A percentile compares a stretch with the other conserved stretches of the same genome.
Conservation (phyloP, 1,140 invertebrate genomes). For the Zaprionus camerounensis region DNA sequence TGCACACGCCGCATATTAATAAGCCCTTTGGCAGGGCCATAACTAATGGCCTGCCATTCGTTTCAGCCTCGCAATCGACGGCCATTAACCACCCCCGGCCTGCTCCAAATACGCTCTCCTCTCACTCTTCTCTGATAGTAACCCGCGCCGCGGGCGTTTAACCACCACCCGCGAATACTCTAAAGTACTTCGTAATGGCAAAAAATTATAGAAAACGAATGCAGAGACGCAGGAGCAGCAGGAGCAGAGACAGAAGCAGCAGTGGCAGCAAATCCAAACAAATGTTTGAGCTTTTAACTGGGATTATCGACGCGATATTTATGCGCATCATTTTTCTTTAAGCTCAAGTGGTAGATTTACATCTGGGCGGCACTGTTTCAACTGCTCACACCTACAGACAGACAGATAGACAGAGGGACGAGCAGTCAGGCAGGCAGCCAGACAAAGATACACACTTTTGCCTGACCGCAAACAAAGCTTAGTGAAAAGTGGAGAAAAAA, state of each 20-base stretch:
- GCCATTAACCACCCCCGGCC: slow-evolving; percentile 63
- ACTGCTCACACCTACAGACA: neutral
- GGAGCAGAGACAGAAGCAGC: neutral
- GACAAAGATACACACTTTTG: neutral
- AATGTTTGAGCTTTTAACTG: slow-evolving; percentile 78
- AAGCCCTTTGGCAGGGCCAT: slow-evolving; percentile 72
- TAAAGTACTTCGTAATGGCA: slow-evolving; percentile 53
- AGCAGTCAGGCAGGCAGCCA: neutral
- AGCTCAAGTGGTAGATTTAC: slow-evolving; percentile 32
- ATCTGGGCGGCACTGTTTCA: slow-evolving; percentile 11
- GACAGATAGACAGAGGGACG: slow-evolving; percentile 7
- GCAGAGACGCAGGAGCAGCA: slow-evolving; percentile 39
- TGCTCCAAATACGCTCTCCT: no score
- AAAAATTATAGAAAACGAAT: slow-evolving; percentile 70
- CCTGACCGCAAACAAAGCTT: slow-evolving; percentile 7
- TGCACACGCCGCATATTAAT: slow-evolving; percentile 66
- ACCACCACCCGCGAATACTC: slow-evolving; percentile 9
- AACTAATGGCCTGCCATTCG: slow-evolving; percentile 73
- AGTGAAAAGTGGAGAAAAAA: slow-evolving; percentile 13
- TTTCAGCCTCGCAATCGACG: slow-evolving; percentile 61
- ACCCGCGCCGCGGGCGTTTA: neutral
- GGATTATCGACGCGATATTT: slow-evolving; percentile 78
- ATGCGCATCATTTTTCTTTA: slow-evolving; percentile 74
- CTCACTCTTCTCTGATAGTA: neutral
- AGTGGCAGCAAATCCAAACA: slow-evolving; percentile 70